These are phyloP conservation scores for Graphium colonna DNA, from an alignment of 2,888 invertebrate species.

Conservation along the genomic window DNA sequence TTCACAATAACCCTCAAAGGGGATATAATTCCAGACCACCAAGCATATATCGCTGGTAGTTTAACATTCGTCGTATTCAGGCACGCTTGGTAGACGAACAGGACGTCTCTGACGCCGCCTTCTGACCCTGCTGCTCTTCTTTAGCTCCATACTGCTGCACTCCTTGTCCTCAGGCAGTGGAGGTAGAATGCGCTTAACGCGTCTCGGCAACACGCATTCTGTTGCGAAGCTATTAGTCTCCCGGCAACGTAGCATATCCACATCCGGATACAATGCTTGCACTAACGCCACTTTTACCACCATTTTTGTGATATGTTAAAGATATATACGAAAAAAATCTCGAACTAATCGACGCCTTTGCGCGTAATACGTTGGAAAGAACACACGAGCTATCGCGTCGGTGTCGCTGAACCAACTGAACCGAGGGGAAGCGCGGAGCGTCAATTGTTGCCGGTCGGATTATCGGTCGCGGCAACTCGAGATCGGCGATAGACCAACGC, in stretches of 20 bases:
- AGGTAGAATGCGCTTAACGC: constrained; percentile 57
- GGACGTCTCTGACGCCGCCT: constrained; percentile 54
- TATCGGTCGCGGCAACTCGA: neutral
- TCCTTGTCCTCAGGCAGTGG: constrained; percentile 68
- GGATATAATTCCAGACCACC: neutral
- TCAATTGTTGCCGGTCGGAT: constrained; percentile 8
- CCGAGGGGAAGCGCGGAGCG: constrained; percentile 27
- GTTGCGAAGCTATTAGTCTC: constrained; percentile 57
- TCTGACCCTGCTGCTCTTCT: constrained; percentile 48
- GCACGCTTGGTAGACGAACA: constrained; percentile 54
- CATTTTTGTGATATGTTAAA: constrained; percentile 37
- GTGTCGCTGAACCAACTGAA: constrained; percentile 40
- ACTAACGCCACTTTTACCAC: constrained; percentile 58
- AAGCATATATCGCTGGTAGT: neutral
- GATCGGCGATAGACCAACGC: constrained; percentile 31
- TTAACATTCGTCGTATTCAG: constrained; percentile 63
- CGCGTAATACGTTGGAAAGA: neutral
- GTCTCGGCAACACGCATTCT: constrained; percentile 60
- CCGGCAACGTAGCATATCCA: constrained; percentile 61
- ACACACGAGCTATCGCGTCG: constrained; percentile 43
- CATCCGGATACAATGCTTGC: constrained; percentile 51
- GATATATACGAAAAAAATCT: neutral
- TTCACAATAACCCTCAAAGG: neutral
- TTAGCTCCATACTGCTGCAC: constrained; percentile 57
- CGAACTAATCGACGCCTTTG: neutral